Conservation (phyloP, 2,113 vertebrate species). For the Rhinopomastus cyanomelas region DNA sequence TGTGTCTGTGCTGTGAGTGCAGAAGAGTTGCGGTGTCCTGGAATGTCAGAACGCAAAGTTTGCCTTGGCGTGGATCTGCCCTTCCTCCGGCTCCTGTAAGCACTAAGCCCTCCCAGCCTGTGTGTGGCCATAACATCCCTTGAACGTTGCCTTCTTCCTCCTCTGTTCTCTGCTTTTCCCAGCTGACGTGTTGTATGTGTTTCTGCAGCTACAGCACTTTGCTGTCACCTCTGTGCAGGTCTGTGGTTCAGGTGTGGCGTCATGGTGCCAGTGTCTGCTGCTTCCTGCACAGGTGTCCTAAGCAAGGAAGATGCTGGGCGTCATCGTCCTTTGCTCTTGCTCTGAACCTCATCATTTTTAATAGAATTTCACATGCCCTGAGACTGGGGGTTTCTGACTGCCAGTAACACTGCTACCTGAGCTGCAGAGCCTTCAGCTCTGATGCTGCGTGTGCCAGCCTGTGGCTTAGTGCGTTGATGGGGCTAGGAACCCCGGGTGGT, state of each 20-base stretch:
- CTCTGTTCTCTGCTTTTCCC: not conserved
- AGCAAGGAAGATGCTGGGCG: constrained; percentile 15
- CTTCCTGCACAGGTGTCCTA: not conserved
- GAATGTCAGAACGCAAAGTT: not conserved
- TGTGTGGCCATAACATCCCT: not conserved
- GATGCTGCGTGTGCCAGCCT: not conserved
- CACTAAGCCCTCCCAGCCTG: not conserved
- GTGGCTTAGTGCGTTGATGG: not conserved
- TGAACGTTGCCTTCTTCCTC: not conserved
- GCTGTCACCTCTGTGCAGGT: rapidly evolving
- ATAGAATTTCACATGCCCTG: not conserved
- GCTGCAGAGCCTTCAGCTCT: not conserved
- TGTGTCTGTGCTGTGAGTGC: rapidly evolving
- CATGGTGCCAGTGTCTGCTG: not conserved
- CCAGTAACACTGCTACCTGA: not conserved
- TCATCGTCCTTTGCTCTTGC: not conserved
- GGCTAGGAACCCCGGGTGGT: not conserved
- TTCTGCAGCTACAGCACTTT: not conserved
- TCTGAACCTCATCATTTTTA: constrained; percentile 34
- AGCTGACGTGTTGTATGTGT: not conserved
- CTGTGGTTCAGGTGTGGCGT: not conserved
- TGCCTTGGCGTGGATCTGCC: not conserved
- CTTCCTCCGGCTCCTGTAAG: not conserved
- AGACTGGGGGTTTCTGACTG: not conserved
- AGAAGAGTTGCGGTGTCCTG: not conserved